Conservation (phyloP, 2,888 invertebrate species). For the Trypoxylon attenuatum region DNA sequence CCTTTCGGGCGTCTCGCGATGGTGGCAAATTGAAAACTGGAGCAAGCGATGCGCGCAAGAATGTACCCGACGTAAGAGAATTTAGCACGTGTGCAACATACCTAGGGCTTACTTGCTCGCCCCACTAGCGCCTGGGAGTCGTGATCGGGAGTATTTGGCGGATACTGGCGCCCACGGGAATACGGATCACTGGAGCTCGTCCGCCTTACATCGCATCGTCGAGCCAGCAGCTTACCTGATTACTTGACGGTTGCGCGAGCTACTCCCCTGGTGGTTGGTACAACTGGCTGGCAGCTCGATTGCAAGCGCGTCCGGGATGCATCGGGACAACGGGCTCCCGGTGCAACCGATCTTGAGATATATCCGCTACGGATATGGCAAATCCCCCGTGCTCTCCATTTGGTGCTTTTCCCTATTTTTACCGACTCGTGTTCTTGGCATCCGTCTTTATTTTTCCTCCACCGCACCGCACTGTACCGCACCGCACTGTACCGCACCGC, state of each 20-base stretch:
- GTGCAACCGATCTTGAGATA: conserved; percentile 1
- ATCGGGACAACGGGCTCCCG: conserved; percentile 23
- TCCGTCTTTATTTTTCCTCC: not conserved
- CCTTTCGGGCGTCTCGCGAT: too few species aligned
- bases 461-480: not conserved
- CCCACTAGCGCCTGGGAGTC: too few species aligned
- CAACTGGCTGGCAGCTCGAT: conserved; percentile 24
- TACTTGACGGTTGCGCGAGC: conserved; percentile 36
- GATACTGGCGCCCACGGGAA: conserved; percentile 24
- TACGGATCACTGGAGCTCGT: conserved; percentile 35
- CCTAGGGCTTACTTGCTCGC: not conserved
- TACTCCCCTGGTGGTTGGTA: conserved; percentile 37
- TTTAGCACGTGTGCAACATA: not conserved
- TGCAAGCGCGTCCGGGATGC: conserved; percentile 20
- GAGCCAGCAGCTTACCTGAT: conserved; percentile 33
- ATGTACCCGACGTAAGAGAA: not conserved
- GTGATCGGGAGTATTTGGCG: conserved; percentile 23
- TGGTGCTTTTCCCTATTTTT: conserved; percentile 11
- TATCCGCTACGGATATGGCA: conserved; percentile 8
- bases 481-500: too few species aligned
- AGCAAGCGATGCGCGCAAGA: not conserved
- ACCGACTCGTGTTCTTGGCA: not conserved
- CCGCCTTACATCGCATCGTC: conserved; percentile 28
- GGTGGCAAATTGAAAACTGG: not conserved
- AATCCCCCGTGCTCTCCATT: conserved; percentile 1